These are phyloP conservation scores for Antigone vipio DNA, from an alignment of 2,113 vertebrate species.

Conservation along the genomic window DNA sequence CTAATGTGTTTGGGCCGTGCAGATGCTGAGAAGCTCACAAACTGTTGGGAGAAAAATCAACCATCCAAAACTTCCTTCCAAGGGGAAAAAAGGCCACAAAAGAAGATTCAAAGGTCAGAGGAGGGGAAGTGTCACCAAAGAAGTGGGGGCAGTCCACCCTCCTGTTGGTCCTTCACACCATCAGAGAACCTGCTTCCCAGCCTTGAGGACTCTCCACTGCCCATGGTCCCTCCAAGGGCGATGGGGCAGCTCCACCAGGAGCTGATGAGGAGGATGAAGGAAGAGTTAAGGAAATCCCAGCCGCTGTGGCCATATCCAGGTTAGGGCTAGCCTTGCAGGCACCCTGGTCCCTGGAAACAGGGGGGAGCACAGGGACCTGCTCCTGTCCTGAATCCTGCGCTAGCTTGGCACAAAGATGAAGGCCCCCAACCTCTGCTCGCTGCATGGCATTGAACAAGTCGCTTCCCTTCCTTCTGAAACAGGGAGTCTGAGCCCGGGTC, in stretches of 20 bases:
- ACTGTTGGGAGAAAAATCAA: background rate
- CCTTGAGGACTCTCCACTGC: background rate
- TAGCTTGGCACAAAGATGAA: background rate
- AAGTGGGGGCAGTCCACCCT: background rate
- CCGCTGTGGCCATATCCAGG: fast-evolving
- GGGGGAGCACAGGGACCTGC: background rate
- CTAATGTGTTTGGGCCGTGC: slow-evolving; percentile 5
- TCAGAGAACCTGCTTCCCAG: background rate
- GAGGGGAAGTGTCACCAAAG: background rate
- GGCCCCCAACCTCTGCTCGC: fast-evolving
- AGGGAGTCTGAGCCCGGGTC: background rate
- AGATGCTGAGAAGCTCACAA: background rate
- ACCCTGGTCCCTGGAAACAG: background rate
- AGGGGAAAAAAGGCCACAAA: background rate
- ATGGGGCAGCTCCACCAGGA: background rate
- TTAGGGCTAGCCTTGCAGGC: background rate
- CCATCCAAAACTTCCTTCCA: background rate
- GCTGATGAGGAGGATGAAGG: background rate
- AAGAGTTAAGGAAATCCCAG: background rate
- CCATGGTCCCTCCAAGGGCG: background rate
- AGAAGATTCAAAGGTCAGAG: background rate
- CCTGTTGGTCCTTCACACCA: too few relatives aligned
- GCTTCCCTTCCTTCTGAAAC: background rate
- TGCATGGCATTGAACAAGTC: fast-evolving
- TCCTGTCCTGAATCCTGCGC: background rate